Evolutionary conservation across 2,113 vertebrate species (phyloP).

Genomic region (Sceloporus tristichus): DNA sequence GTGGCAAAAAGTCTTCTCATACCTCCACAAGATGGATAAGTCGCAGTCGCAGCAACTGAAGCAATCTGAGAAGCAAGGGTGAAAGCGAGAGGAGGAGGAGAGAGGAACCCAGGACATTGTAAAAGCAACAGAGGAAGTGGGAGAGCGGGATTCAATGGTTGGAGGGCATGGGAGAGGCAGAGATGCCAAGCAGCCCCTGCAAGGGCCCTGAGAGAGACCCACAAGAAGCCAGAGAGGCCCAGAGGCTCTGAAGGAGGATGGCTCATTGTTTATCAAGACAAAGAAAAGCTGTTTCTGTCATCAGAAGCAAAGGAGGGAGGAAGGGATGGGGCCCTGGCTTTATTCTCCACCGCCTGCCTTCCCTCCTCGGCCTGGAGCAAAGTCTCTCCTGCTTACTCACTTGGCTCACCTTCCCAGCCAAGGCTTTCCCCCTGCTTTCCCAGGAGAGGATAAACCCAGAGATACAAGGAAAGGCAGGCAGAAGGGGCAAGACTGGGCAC

Average conservation of each 20-base stretch:
- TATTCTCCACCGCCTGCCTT: neutral
- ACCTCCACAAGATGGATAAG: conserved; percentile 4
- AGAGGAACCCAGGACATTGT: too few relatives aligned
- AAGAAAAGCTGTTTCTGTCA: neutral
- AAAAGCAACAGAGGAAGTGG: too few relatives aligned
- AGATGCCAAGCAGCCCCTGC: too few relatives aligned
- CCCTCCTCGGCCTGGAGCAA: neutral
- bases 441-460: neutral
- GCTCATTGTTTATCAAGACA: too few relatives aligned
- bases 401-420: neutral
- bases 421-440: neutral
- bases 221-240: too few relatives aligned
- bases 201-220: too few relatives aligned
- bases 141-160: too few relatives aligned
- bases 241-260: too few relatives aligned
- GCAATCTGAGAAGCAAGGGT: too few relatives aligned
- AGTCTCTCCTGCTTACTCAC: neutral
- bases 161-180: too few relatives aligned
- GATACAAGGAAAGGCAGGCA: neutral
- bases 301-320: neutral
- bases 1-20: too few relatives aligned
- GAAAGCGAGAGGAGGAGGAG: too few relatives aligned
- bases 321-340: neutral
- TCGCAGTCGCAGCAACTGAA: neutral
- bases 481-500: neutral